Conservation (phyloP, 1,140 invertebrate genomes). For the Drosophila simulans region DNA sequence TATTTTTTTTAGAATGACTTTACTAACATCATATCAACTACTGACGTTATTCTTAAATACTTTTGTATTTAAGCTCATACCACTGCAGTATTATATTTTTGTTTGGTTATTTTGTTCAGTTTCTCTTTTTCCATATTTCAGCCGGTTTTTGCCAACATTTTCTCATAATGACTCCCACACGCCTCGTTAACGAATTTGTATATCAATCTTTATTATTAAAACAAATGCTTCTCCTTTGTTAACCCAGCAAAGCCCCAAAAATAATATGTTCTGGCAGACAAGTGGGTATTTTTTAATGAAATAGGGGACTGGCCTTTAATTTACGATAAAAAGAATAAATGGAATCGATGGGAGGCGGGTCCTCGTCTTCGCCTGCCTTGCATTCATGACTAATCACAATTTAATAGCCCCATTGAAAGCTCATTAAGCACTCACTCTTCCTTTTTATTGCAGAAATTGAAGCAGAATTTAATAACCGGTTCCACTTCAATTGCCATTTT, state of each 20-base stretch:
- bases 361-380: constrained; percentile 6
- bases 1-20: neutral
- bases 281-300: constrained; percentile 35
- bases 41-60: neutral
- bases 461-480: constrained; percentile 44
- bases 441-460: constrained; percentile 14
- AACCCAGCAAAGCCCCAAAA: constrained; percentile 10
- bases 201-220: constrained; percentile 55
- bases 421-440: constrained; percentile 44
- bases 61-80: neutral
- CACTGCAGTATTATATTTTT: constrained; percentile 17
- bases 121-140: constrained; percentile 1
- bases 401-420: constrained; percentile 64
- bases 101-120: neutral
- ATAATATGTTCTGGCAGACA: constrained; percentile 15
- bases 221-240: constrained; percentile 29
- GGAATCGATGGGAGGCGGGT: constrained; percentile 21
- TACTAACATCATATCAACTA: neutral
- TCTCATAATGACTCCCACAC: constrained; percentile 37
- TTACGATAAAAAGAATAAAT: constrained; percentile 25
- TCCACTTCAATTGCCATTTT: constrained; percentile 42
- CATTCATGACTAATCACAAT: constrained; percentile 54
- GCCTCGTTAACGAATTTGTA: constrained; percentile 11
- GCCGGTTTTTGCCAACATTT: constrained; percentile 33
- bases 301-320: constrained; percentile 30